Percentiles rank a stretch among this genome's conserved stretches.
Conservation (phyloP, 2,797 vertebrate species). For the Parauchenoglanis ngamensis region DNA sequence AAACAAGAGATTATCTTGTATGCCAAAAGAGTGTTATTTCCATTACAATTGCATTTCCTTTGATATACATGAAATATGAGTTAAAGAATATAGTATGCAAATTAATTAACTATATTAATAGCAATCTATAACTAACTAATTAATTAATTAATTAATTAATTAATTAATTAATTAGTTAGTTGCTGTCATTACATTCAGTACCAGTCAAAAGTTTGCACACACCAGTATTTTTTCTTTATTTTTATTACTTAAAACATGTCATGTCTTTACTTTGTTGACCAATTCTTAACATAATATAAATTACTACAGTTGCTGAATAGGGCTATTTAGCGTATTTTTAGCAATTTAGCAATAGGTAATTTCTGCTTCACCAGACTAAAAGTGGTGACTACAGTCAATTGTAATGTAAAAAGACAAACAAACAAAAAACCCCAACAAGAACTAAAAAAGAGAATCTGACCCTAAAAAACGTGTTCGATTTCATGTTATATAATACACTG, state of each 20-base stretch:
- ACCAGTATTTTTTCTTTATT: too few relatives aligned
- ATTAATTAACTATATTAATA: constrained; percentile 3
- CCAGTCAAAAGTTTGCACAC: too few relatives aligned
- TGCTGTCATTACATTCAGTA: neutral
- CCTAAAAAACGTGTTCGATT: neutral
- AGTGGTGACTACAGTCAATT: neutral
- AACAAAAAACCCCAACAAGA: neutral
- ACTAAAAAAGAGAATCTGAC: neutral
- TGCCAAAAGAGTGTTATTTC: constrained; percentile 16
- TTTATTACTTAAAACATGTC: too few relatives aligned
- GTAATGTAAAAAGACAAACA: neutral
- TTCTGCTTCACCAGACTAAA: neutral
- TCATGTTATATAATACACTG: neutral
- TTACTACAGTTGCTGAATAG: too few relatives aligned
- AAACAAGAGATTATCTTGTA: constrained; percentile 39
- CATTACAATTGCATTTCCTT: constrained; percentile 22
- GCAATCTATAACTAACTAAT: too few relatives aligned
- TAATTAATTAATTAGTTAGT: neutral
- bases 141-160: neutral
- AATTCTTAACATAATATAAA: too few relatives aligned
- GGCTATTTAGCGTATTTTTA: neutral
- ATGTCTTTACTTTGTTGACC: too few relatives aligned
- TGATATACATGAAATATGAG: neutral
- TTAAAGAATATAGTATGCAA: neutral
- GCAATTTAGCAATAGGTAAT: neutral